Conservation (phyloP, 2,888 invertebrate species). For the Esperia sulphurella region DNA sequence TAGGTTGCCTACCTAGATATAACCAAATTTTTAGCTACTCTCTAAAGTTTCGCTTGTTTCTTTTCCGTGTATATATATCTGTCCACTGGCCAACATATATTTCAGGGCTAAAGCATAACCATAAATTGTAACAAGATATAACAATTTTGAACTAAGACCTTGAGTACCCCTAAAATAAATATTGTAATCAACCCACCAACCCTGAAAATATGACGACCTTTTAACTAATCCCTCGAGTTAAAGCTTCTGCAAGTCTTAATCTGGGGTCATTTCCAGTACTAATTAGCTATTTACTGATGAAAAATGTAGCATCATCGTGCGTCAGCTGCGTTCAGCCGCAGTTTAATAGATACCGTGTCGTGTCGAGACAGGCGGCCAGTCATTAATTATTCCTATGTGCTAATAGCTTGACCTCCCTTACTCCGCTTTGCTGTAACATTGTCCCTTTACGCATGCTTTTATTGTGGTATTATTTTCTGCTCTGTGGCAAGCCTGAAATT, state of each 20-base stretch:
- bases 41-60: too few relatives aligned
- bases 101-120: too few relatives aligned
- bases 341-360: conserved; percentile 16
- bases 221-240: background rate
- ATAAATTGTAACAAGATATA: too few relatives aligned
- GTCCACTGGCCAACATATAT: too few relatives aligned
- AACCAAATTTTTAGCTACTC: too few relatives aligned
- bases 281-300: conserved; percentile 1
- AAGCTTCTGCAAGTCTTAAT: background rate
- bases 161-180: too few relatives aligned
- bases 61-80: too few relatives aligned
- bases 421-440: background rate
- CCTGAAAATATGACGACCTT: background rate
- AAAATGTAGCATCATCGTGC: background rate
- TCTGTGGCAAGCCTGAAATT: too few relatives aligned
- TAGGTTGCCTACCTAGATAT: too few relatives aligned
- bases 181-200: background rate
- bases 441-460: background rate
- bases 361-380: conserved; percentile 13
- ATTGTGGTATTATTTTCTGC: too few relatives aligned
- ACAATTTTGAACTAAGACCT: too few relatives aligned
- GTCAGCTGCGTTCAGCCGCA: conserved; percentile 11
- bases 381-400: conserved; percentile 23
- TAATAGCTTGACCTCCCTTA: conserved; percentile 20
- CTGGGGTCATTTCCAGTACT: background rate